Evolutionary conservation across 2,888 invertebrate species (phyloP), one percentile per base, ranked within the genome.

Genomic region (Oligia strigilis): DNA sequence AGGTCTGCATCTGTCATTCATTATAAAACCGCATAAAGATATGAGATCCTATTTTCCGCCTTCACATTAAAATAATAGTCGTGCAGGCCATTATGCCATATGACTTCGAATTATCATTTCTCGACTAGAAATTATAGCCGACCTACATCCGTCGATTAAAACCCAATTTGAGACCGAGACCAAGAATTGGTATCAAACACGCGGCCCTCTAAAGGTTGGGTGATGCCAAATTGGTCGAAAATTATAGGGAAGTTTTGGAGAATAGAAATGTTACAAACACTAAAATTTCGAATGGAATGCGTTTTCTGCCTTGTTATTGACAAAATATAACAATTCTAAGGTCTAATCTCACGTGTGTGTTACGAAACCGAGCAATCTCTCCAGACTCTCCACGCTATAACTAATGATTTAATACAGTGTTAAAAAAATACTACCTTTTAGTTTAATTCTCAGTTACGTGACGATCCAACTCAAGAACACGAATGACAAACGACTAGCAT

Each of bases 61-160:
- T 88, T 88, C 87, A 89, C 87, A 93, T 94, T 93, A 93, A 92
- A 93, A 93, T 95, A 95, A 95, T 94, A 80, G 90, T 85, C 86
- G 82, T 81, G 80, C 86, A 82, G 78, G 91, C 91, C 92, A 93
- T 92, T 9, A 43, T 43, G 43, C 43, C 43, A 93, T 40, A 40
- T 94, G 94, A 94, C 93, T 92, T 90, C 84, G 66, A 92, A 93
- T 93, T 93, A 92, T 93, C 91, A 90, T 92, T 92, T 93, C 91
- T 90, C 89, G 82, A 88, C 88, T 90, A 90, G 88, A 87, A 89
- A 90, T 89, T 90, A 91, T 87, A 80, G 75, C 72, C 84, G 86
- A 83, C 90, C 92, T 91, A 91, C 93, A 94, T 95, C 95, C 95
- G 95, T 92, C 95, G 92, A 95, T 96, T 95, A 95, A 93, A 95